Base-by-base conservation (phyloP, 92 coral and sea anemone species). In the Muricea muricata region DNA sequence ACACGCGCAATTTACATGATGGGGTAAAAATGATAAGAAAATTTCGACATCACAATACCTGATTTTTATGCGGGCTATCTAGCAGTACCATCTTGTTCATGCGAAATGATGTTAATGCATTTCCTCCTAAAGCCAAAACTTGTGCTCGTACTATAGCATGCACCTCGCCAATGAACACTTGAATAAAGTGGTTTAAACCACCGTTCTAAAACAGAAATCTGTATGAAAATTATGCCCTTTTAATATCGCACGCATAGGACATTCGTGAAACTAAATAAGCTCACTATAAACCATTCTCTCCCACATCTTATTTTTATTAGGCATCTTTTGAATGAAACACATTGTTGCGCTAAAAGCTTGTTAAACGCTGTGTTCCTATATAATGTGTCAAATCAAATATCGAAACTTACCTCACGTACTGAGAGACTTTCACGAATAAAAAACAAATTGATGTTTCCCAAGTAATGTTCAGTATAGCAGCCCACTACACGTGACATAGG, bases 11-110 rank as follows among this genome's bases (percentile, higher is more conserved):
- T n/a, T n/a, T n/a, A n/a, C n/a, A n/a, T n/a, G n/a, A n/a, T n/a
- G n/a, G n/a, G n/a, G n/a, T n/a, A n/a, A n/a, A n/a, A n/a, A n/a
- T n/a, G n/a, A n/a, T n/a, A n/a, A n/a, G n/a, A n/a, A n/a, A n/a
- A n/a, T n/a, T n/a, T n/a, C n/a, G n/a, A n/a, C n/a, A n/a, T n/a
- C n/a, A 18, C 45, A 39, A 4, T 37, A 96, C 98, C 98, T 95
- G 98, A 56, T 91, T 97, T 70, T 95, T 95, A 85, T 96, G 99
- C 42, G 99, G 99, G 48, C 94, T 96, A 78, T 95, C 98, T 60
- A 95, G 74, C 26, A 96, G 48, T 6, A 96, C 92, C 21, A 96
- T 86, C 78, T 96, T 97, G 75, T 96, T 93, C 47, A 96, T 82
- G 40, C 93, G 93, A 68, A 93, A 93, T 28, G 97, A 93, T 28